These are phyloP conservation scores for Agonopterix alstromeriana DNA, from an alignment of 2,888 invertebrate species.

Conservation along the genomic window DNA sequence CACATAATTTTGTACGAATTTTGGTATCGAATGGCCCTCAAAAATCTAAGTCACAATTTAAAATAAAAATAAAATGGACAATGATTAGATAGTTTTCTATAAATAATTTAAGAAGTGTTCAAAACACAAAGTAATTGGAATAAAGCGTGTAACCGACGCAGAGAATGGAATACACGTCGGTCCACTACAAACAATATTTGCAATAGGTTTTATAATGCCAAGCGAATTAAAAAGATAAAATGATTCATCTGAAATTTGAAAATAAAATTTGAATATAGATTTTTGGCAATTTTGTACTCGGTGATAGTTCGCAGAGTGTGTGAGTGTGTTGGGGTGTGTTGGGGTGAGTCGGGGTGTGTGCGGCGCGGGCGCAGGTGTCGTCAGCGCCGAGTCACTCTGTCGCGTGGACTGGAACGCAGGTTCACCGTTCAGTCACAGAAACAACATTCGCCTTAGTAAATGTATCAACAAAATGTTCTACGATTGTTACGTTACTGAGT, in stretches of 20 bases:
- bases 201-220: neutral
- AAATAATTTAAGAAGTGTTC: constrained; percentile 24
- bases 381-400: constrained; percentile 35
- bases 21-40: neutral
- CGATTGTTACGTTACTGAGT: constrained; percentile 42
- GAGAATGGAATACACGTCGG: constrained; percentile 36
- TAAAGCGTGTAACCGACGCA: constrained; percentile 26
- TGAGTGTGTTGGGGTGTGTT: constrained; percentile 15
- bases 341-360: constrained; percentile 26
- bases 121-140: constrained; percentile 35
- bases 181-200: constrained; percentile 15
- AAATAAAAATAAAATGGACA: neutral
- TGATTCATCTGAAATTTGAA: constrained; percentile 24
- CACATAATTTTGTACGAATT: constrained; percentile 1
- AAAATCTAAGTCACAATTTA: neutral
- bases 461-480: constrained; percentile 73
- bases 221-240: constrained; percentile 19
- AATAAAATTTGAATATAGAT: constrained; percentile 42
- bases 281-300: constrained; percentile 77
- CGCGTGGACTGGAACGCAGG: constrained; percentile 22
- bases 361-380: constrained; percentile 22
- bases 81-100: neutral
- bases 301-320: constrained; percentile 54
- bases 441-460: constrained; percentile 67
- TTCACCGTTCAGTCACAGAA: constrained; percentile 55